phyloP scores from a whole-genome alignment of 2,113 vertebrate species.

The Thamnophis sirtalis region DNA sequence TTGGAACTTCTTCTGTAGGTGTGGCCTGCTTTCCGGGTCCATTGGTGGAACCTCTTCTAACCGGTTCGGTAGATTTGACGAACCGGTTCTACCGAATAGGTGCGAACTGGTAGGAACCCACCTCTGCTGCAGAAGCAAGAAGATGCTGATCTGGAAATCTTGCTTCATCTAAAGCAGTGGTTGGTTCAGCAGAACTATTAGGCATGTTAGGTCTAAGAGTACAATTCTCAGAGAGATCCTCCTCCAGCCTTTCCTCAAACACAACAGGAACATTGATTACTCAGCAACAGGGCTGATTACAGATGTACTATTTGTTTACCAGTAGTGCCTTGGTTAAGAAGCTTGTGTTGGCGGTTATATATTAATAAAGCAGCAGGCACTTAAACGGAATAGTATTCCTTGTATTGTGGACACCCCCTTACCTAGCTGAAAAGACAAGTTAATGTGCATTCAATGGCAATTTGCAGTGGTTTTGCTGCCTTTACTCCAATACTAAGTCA shows the following conservation, averaged over 20 bases:
- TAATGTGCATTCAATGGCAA: background rate
- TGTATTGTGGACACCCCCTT: background rate
- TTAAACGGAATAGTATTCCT: background rate
- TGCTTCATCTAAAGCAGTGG: background rate
- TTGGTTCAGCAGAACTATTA: background rate
- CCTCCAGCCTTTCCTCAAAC: background rate
- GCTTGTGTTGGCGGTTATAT: background rate
- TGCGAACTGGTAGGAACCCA: too few species aligned
- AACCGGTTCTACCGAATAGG: too few species aligned
- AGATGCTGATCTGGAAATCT: background rate
- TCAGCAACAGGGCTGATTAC: background rate
- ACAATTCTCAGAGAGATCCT: background rate
- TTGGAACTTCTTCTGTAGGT: too few species aligned
- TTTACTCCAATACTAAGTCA: background rate
- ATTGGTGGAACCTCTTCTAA: too few species aligned
- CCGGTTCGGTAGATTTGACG: too few species aligned
- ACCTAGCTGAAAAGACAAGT: background rate
- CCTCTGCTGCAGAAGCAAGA: background rate
- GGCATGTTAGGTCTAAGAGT: background rate
- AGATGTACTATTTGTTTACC: background rate
- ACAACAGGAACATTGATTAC: background rate
- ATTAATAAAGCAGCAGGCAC: background rate
- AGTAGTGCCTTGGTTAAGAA: background rate
- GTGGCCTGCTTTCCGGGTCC: too few species aligned
- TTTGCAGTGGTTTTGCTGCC: background rate